These are phyloP conservation scores for Centrocercus urophasianus DNA, from an alignment of 2,113 vertebrate genomes.

Conservation along the genomic window DNA sequence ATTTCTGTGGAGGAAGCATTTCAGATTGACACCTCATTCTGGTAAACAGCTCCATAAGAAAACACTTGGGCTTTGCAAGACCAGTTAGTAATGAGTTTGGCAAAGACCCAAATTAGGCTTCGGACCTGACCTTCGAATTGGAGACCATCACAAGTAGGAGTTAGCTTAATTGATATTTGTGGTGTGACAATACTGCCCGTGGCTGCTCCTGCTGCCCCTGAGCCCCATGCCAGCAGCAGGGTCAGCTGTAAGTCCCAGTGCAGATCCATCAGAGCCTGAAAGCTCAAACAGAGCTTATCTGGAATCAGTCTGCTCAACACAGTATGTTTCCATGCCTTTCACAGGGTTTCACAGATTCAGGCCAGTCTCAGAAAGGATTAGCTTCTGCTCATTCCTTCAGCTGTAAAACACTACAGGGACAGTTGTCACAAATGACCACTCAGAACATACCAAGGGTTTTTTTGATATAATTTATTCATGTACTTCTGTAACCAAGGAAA, in stretches of 20 bases:
- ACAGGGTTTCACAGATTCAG: rapidly evolving
- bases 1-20: background rate
- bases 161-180: rapidly evolving
- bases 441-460: background rate
- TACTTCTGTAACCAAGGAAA: conserved; percentile 67
- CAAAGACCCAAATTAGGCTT: background rate
- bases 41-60: conserved; percentile 47
- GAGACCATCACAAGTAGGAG: background rate
- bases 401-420: background rate
- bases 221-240: background rate
- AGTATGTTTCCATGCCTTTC: background rate
- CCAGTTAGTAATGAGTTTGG: background rate
- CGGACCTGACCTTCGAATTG: background rate
- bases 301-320: background rate
- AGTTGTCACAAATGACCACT: conserved; percentile 32
- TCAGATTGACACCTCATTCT: conserved; percentile 26
- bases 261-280: background rate
- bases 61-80: background rate
- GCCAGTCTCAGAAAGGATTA: background rate
- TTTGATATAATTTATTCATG: conserved; percentile 57
- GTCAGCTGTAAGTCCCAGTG: rapidly evolving
- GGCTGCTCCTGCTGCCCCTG: rapidly evolving
- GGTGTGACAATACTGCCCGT: rapidly evolving
- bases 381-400: background rate
- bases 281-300: rapidly evolving